A percentile compares a stretch with the other conserved stretches of the same genome.
Conservation (phyloP, 2,113 vertebrate genomes). For the Notechis scutatus region DNA sequence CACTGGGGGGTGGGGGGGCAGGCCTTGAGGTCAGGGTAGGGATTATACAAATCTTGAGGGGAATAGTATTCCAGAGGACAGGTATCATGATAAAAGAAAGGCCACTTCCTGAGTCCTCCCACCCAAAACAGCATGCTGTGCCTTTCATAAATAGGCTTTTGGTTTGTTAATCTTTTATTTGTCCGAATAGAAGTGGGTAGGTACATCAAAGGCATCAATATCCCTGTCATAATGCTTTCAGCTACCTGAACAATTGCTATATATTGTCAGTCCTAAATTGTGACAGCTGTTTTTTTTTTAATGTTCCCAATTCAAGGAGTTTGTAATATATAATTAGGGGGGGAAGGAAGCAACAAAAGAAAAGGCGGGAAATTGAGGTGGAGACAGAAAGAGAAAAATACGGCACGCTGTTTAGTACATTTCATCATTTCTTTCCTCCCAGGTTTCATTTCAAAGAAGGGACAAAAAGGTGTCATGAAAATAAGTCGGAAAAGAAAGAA, state of each 20-base stretch:
- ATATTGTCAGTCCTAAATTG: not conserved
- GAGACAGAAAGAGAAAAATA: not conserved
- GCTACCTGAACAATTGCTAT: not conserved
- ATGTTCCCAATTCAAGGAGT: not conserved
- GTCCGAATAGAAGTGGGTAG: not conserved
- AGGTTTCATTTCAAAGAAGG: constrained; percentile 57
- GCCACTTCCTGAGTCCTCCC: not conserved
- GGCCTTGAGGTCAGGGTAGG: not conserved
- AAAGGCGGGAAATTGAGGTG: not conserved
- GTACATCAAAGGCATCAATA: not conserved
- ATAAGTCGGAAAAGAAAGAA: constrained; percentile 66
- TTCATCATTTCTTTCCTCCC: not conserved
- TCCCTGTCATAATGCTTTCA: not conserved
- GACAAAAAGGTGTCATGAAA: constrained; percentile 55
- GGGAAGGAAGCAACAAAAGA: not conserved
- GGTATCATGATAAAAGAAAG: not conserved
- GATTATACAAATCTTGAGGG: not conserved
- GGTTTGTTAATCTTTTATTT: not conserved
- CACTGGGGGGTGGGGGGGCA: not conserved
- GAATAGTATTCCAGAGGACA: not conserved
- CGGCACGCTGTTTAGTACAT: not conserved
- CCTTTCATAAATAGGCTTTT: not conserved
- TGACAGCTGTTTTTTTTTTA: not conserved
- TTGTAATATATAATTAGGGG: not conserved
- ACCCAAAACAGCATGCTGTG: not conserved